Base-by-base conservation (phyloP, 2,113 vertebrate genomes). In the Myxocyprinus asiaticus region DNA sequence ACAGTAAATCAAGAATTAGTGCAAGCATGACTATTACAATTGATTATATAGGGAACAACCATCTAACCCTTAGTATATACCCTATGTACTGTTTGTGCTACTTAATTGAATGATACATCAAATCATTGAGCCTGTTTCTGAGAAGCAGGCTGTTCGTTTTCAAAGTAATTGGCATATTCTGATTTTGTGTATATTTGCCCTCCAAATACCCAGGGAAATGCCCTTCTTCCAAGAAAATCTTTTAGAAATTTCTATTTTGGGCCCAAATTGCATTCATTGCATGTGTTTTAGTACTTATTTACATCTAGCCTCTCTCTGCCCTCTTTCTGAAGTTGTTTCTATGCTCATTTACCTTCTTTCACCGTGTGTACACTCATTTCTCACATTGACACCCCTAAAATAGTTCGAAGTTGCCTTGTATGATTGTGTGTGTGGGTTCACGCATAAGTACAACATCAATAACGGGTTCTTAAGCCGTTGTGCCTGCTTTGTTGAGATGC, bases 391-490 rank as follows among this genome's bases (percentile, higher is more conserved):
- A 64, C 17, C 15, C 33, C 55, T 15, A 43, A 53, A 55, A 9
- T 55, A 44, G 53, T 76, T n/a, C 0, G 48, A 74, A 22, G 72
- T 51, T 61, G 48, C 6, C 61, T 15, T 65, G 62, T 53, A 47
- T 44, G 48, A 76, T 47, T 43, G 48, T 11, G 45, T 53, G 59
- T 65, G 59, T 10, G 45, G 22, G 48, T 76, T 65, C 48, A 76
- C 4, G 74, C 74, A 76, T 76, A 61, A 76, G 48, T 76, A 59
- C 59, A 63, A 9, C 5, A 0, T 64, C 50, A 15, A 44, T 63
- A 42, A 51, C 8, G 5, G 58, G 61, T 61, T 61, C 51, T 55
- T 33, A 76, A 76, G 59, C 73, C 45, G 3, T 43, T 50, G 47
- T 43, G 48, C 22, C 62, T 44, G 48, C 50, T 10, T 76, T 76